Evolutionary conservation across 2,888 invertebrate genomes (phyloP), one percentile per base, ranked within the genome.

Genomic region (Brachypalpus laphriformis): DNA sequence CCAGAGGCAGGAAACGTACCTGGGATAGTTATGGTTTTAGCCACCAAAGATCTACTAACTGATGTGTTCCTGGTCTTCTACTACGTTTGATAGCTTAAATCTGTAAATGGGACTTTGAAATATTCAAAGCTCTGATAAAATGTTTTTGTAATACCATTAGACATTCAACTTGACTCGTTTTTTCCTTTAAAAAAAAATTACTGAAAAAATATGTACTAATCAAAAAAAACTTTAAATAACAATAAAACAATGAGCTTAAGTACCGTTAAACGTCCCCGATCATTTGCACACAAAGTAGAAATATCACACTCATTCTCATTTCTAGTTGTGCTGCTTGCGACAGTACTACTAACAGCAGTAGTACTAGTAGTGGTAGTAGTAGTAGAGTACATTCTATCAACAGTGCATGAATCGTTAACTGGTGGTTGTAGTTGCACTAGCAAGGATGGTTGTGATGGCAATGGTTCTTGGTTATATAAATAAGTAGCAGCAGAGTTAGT

Each of bases 261-360:
- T 94, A 94, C 94, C 94, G 93, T 93, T 91, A 93, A 93, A 87
- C 87, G 87, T 87, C 88, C 88, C 83, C 75, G 87, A 87, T 78
- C 87, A 86, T 78, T 86, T 77, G 85, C 87, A 70, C 88, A 87
- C 86, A 89, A 78, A 82, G 88, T 86, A 74, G 85, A 87, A 88
- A 87, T 87, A 87, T 87, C 83, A 87, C 87, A 87, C 87, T 87
- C 87, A 74, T 92, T 92, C 34, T 74, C 82, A 72, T 72, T 72
- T 74, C 76, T 76, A 82, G 42, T 72, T 37, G 92, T 92, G 70
- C 88, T 54, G 93, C 93, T 88, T 92, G 91, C 78, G 92, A 93
- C 45, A 93, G 89, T 86, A 91, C 47, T 72, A 71, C 70, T 82
- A 87, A 71, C 71, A n/a, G n/a, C n/a, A n/a, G n/a, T n/a, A n/a